These are phyloP conservation scores for Homarus gammarus DNA, from an alignment of 2,888 invertebrate species.

Conservation along the genomic window DNA sequence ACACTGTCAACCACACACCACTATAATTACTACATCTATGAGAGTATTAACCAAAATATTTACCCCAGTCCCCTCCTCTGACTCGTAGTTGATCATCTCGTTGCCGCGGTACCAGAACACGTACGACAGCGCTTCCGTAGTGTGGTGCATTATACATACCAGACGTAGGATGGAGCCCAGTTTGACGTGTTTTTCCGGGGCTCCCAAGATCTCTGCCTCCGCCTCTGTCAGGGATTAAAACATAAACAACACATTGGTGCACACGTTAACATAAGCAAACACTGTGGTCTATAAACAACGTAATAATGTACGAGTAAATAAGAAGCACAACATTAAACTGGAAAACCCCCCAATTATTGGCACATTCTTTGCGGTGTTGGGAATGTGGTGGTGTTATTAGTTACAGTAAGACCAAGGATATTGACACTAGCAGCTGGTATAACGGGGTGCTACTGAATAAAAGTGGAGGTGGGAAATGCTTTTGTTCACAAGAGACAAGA, in stretches of 20 bases:
- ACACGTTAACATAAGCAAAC: too few species aligned
- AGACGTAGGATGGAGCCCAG: constrained; percentile 71
- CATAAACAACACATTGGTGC: neutral
- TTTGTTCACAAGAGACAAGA: too few species aligned
- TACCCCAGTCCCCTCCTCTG: constrained; percentile 56
- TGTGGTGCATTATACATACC: constrained; percentile 74
- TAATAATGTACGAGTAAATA: too few species aligned
- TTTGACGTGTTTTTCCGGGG: constrained; percentile 75
- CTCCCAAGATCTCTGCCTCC: constrained; percentile 70
- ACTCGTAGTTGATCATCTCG: constrained; percentile 75
- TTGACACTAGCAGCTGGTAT: too few species aligned
- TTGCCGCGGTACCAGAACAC: constrained; percentile 74
- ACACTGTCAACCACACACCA: constrained; percentile 57
- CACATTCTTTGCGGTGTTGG: too few species aligned
- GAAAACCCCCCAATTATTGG: too few species aligned
- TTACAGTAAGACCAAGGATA: too few species aligned
- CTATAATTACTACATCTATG: neutral
- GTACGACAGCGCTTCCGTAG: constrained; percentile 73
- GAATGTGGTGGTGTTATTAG: too few species aligned
- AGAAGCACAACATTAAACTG: too few species aligned
- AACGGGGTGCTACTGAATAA: too few species aligned
- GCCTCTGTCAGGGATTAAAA: constrained; percentile 43
- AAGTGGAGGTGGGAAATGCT: too few species aligned
- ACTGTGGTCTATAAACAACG: too few species aligned
- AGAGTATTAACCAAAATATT: neutral